Conservation (phyloP, 2,888 invertebrate genomes). For the Tiliacea aurago region DNA sequence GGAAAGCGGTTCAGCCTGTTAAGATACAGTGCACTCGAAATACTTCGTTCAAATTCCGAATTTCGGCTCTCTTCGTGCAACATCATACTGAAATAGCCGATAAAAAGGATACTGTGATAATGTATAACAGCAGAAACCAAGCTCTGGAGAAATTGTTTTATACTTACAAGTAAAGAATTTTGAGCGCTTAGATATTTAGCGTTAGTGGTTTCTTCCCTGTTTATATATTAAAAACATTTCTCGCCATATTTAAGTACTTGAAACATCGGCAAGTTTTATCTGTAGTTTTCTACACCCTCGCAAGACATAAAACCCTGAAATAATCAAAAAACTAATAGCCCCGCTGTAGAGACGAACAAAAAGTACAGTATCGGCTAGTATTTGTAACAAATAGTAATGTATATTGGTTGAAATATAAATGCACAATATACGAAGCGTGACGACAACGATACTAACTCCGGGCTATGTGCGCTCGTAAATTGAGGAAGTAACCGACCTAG, state of each 20-base stretch:
- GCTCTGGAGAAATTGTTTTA: constrained; percentile 43
- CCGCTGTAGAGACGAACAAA: constrained; percentile 36
- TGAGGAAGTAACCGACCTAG: constrained; percentile 83
- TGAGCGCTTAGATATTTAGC: constrained; percentile 23
- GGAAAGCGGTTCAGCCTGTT: constrained; percentile 75
- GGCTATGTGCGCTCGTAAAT: constrained; percentile 83
- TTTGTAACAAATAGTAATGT: constrained; percentile 71
- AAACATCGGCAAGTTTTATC: no score
- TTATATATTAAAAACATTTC: neutral
- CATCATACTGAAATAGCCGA: constrained; percentile 49
- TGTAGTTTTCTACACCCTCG: neutral
- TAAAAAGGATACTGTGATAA: constrained; percentile 71
- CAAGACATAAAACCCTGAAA: neutral
- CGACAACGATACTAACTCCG: constrained; percentile 86
- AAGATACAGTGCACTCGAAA: constrained; percentile 82
- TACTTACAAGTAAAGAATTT: constrained; percentile 37
- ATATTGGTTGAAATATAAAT: constrained; percentile 83
- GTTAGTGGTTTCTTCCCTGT: constrained; percentile 8
- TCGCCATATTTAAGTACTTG: no score
- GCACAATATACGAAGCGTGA: constrained; percentile 85
- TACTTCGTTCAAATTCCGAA: constrained; percentile 74
- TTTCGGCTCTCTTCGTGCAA: constrained; percentile 67
- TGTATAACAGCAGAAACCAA: constrained; percentile 60
- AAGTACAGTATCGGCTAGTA: constrained; percentile 47
- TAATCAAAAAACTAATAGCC: constrained; percentile 35